Conservation (phyloP, 2,888 invertebrate species). For the Yponomeuta evonymella region DNA sequence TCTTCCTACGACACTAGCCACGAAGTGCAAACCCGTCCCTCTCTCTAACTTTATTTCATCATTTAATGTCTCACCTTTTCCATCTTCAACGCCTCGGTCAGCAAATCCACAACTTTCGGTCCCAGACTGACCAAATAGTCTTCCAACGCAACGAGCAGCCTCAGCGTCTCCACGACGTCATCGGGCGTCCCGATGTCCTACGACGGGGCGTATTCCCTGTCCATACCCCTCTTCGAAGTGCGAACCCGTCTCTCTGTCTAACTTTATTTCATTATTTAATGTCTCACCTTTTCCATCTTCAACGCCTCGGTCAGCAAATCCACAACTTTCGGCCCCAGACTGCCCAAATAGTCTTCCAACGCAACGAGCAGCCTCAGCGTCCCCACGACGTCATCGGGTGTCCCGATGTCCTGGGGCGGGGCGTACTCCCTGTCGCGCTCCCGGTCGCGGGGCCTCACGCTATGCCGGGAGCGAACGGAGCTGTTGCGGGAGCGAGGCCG, state of each 20-base stretch:
- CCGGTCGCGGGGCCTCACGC: background rate
- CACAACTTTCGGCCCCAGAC: slow-evolving; percentile 86
- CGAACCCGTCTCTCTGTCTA: too few relatives aligned
- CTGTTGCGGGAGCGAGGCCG: slow-evolving; percentile 17
- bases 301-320: slow-evolving; percentile 85
- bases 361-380: slow-evolving; percentile 86
- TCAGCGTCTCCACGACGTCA: slow-evolving; percentile 80
- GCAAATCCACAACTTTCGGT: slow-evolving; percentile 84
- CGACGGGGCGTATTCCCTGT: slow-evolving; percentile 14
- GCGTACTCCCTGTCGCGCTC: background rate
- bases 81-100: slow-evolving; percentile 86
- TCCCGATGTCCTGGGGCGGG: slow-evolving; percentile 22
- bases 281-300: slow-evolving; percentile 81
- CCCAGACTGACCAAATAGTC: slow-evolving; percentile 90
- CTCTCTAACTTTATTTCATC: too few relatives aligned
- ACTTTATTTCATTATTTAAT: background rate
- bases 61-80: slow-evolving; percentile 75
- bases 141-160: slow-evolving; percentile 87
- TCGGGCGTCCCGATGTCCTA: slow-evolving; percentile 31
- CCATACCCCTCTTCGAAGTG: too few relatives aligned
- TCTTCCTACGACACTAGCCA: too few relatives aligned
- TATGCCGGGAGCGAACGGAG: background rate
- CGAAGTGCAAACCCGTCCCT: too few relatives aligned
- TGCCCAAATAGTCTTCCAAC: slow-evolving; percentile 89
- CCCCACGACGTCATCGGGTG: slow-evolving; percentile 73